Base-by-base conservation (phyloP, 1,140 invertebrate species). In the Drosophila prosaltans region DNA sequence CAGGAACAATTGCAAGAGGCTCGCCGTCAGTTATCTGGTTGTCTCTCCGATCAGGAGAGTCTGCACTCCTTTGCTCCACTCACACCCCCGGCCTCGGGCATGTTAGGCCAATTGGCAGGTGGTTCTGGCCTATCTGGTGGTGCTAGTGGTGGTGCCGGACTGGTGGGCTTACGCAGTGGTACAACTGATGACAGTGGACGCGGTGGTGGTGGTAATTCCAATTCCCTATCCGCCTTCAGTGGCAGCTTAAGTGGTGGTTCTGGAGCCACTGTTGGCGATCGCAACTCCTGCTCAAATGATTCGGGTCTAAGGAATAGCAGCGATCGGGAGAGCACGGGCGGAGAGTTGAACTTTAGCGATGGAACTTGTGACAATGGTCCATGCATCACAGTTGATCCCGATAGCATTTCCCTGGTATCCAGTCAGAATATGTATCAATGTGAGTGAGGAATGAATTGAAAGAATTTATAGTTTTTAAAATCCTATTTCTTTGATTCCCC, bases 211-310 rank as follows among this genome's bases (percentile, higher is more conserved):
- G 94, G 95, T 10, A 91, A 91, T 43, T 84, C 83, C 51, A 88
- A 83, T 59, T 91, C 90, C 1, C 8, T 92, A 43, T 91, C 91
- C 8, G 93, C 91, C 1, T 93, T 93, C 45, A 92, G 93, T 32
- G 88, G 76, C 74, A 93, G 85, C 45, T 92, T 91, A 86, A 72
- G 94, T 91, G 74, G 94, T 89, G 81, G 93, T 93, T 93, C 95
- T 2, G 96, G 96, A 1, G 91, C 90, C 54, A 91, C 90, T 0
- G 90, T 74, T 0, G 90, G 90, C 1, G 96, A 97, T 90, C 93
- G 96, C 45, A 96, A 96, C 63, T 97, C 96, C 81, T 97, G 96
- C 92, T 97, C 96, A 80, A 97, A 96, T n/a, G 97, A 97, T 92
- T 97, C 96, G 21, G 97, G 96, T 69, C 92, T 94, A 81, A 93